These are phyloP conservation scores for Petrophora chlorosata DNA, from an alignment of 2,888 invertebrate genomes.

Conservation along the genomic window DNA sequence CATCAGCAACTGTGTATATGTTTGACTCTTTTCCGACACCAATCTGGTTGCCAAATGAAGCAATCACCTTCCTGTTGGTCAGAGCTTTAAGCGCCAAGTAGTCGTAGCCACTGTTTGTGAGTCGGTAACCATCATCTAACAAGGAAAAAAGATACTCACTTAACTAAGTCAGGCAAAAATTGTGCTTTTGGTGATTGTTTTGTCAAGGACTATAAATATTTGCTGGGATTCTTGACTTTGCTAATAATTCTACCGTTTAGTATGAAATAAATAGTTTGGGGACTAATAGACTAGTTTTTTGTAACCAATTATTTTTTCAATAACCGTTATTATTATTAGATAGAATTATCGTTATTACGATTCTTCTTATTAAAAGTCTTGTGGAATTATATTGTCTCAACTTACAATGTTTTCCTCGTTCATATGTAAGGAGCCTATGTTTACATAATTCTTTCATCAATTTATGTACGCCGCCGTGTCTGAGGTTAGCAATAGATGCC, in stretches of 20 bases:
- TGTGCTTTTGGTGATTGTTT: neutral
- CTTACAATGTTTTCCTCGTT: conserved; percentile 96
- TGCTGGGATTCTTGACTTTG: neutral
- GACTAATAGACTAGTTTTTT: too few relatives aligned
- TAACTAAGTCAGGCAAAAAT: too few relatives aligned
- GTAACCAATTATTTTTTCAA: too few relatives aligned
- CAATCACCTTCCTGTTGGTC: conserved; percentile 89
- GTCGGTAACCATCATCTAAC: conserved; percentile 96
- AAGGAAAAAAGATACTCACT: conserved; percentile 27
- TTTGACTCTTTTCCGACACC: conserved; percentile 99
- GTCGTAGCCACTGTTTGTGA: conserved; percentile 98
- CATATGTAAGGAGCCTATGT: conserved; percentile 95
- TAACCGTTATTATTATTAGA: too few relatives aligned
- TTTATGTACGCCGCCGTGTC: conserved; percentile 97
- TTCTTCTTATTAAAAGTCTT: too few relatives aligned
- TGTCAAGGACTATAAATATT: neutral
- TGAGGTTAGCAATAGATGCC: conserved; percentile 96
- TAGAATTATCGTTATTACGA: too few relatives aligned
- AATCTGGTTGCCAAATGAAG: conserved; percentile 98
- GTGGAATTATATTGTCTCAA: too few relatives aligned
- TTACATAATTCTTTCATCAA: conserved; percentile 94
- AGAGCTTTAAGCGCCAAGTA: conserved; percentile 96
- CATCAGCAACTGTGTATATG: conserved; percentile 94
- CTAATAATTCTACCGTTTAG: neutral
- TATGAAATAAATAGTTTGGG: too few relatives aligned